Conservation (phyloP, 2,113 vertebrate genomes). For the Gobius niger region DNA sequence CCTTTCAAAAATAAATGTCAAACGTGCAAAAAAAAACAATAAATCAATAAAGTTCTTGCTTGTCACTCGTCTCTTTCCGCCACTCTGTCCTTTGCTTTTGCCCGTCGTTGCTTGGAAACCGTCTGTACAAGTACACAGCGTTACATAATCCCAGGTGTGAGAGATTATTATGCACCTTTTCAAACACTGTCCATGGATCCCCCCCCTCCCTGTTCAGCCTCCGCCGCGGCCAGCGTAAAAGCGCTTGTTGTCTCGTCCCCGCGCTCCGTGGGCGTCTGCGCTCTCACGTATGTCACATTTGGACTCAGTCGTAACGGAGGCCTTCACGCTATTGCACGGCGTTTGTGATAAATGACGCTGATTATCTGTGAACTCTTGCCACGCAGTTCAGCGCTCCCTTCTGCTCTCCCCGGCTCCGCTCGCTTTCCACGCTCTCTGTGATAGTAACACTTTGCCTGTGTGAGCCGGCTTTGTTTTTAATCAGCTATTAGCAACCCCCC, state of each 20-base stretch:
- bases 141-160: not conserved
- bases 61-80: not conserved
- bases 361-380: constrained; percentile 59
- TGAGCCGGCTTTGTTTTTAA: constrained; percentile 57
- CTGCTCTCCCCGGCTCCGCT: constrained; percentile 28
- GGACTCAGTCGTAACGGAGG: constrained; percentile 33
- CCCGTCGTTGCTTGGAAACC: not conserved
- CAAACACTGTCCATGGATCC: not conserved
- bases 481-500: constrained; percentile 52
- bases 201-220: too few species aligned
- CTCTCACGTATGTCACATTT: constrained; percentile 1
- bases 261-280: constrained; percentile 9
- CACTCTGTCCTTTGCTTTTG: not conserved
- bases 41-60: not conserved
- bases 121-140: not conserved
- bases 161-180: not conserved
- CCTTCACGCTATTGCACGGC: constrained; percentile 43
- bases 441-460: constrained; percentile 48
- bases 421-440: constrained; percentile 30
- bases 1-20: too few species aligned
- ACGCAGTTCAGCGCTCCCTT: constrained; percentile 37
- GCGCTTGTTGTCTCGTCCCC: constrained; percentile 20
- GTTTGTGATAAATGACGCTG: constrained; percentile 62
- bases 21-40: too few species aligned
- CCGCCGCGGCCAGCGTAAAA: not conserved